Percentiles rank a stretch among this genome's conserved stretches.
phyloP scores from a whole-genome alignment of 2,888 invertebrate genomes.

The Aradus depressus region DNA sequence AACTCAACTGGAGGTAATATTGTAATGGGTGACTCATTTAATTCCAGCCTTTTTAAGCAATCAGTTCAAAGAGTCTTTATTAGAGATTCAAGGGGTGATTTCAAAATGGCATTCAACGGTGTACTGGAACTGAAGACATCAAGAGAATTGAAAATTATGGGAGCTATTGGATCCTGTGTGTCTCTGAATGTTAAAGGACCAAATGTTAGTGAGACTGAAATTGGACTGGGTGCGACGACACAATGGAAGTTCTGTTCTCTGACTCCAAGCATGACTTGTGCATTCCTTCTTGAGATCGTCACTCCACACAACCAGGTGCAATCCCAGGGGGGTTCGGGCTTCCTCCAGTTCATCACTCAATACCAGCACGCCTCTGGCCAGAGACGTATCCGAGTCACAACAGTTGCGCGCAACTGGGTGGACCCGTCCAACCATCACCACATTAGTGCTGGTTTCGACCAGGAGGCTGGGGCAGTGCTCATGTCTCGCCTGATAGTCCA shows the following conservation, averaged over 20 bases:
- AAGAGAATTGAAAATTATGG: conserved; percentile 86
- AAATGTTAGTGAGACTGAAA: conserved; percentile 90
- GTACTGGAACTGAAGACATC: conserved; percentile 95
- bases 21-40: conserved; percentile 99
- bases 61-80: conserved; percentile 96
- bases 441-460: conserved; percentile 91
- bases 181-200: conserved; percentile 85
- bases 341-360: conserved; percentile 94
- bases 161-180: conserved; percentile 94
- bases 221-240: conserved; percentile 93
- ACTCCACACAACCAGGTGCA: conserved; percentile 89
- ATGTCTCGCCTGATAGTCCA: conserved; percentile 96
- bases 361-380: conserved; percentile 97
- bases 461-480: conserved; percentile 94
- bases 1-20: conserved; percentile 97
- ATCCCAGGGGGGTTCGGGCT: conserved; percentile 91
- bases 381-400: conserved; percentile 88
- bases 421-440: conserved; percentile 83
- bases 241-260: conserved; percentile 98
- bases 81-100: conserved; percentile 75
- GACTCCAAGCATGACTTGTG: conserved; percentile 83
- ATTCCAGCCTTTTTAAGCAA: conserved; percentile 96
- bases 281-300: conserved; percentile 92
- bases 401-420: conserved; percentile 95
- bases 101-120: conserved; percentile 98